Conservation (phyloP, 2,888 invertebrate species). For the Drosophila longiperda region DNA sequence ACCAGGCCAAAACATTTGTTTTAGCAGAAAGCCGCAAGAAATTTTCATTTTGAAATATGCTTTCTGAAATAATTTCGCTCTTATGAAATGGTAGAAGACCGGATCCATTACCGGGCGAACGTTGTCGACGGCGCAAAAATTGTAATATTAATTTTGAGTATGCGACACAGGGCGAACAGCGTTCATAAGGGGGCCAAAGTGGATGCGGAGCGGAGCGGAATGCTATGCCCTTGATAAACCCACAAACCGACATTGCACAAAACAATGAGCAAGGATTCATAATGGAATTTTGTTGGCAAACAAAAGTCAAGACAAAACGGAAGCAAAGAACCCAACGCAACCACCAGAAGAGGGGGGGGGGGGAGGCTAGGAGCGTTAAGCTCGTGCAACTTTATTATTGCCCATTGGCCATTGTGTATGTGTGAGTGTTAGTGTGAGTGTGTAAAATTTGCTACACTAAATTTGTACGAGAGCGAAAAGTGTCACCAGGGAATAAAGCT, state of each 20-base stretch:
- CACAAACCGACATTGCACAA: conserved; percentile 68
- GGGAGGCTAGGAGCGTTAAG: conserved; percentile 4
- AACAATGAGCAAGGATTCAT: conserved; percentile 77
- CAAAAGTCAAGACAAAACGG: conserved; percentile 72
- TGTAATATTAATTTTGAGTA: conserved; percentile 80
- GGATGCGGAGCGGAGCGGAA: not conserved
- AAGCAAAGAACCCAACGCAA: conserved; percentile 38
- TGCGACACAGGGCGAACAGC: conserved; percentile 22
- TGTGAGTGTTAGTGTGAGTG: conserved; percentile 32
- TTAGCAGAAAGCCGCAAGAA: conserved; percentile 75
- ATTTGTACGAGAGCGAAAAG: conserved; percentile 73
- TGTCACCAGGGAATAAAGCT: conserved; percentile 79
- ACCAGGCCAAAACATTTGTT: conserved; percentile 75
- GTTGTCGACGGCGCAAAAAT: conserved; percentile 62
- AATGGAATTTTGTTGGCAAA: conserved; percentile 72
- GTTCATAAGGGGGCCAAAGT: not conserved
- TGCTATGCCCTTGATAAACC: conserved; percentile 56
- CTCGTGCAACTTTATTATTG: conserved; percentile 70
- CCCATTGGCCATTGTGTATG: conserved; percentile 33
- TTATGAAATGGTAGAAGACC: conserved; percentile 54
- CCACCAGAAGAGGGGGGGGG: not conserved
- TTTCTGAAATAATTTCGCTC: conserved; percentile 77
- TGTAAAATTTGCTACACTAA: conserved; percentile 72
- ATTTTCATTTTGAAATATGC: conserved; percentile 79
- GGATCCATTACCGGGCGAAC: conserved; percentile 39